These are phyloP conservation scores for Chironomus striatipennis DNA, from an alignment of 1,140 invertebrate species.

Conservation along the genomic window DNA sequence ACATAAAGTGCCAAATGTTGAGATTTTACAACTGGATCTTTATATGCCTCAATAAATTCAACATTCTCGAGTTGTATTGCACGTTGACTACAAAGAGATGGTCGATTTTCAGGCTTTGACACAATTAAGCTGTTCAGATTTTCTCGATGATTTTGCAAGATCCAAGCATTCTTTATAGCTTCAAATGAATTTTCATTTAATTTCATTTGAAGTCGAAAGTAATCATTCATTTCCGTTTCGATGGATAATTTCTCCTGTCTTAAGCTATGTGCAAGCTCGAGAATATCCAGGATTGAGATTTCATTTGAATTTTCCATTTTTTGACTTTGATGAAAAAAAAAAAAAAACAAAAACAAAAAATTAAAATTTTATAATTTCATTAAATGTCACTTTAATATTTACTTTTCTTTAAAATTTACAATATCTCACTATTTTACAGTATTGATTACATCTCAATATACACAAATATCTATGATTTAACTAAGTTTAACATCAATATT, in stretches of 20 bases:
- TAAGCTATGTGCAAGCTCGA: constrained; percentile 38
- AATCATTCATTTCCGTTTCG: constrained; percentile 37
- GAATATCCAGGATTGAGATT: constrained; percentile 34
- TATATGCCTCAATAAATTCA: constrained; percentile 81
- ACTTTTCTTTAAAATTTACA: too few relatives aligned
- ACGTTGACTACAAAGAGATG: constrained; percentile 62
- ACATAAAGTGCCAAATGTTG: constrained; percentile 69
- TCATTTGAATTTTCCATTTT: constrained; percentile 16
- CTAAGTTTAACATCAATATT: too few relatives aligned
- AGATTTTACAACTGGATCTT: constrained; percentile 74
- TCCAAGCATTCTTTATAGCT: constrained; percentile 66
- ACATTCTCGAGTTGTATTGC: constrained; percentile 69
- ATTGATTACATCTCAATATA: too few relatives aligned
- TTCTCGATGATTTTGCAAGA: constrained; percentile 77
- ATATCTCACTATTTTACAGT: too few relatives aligned
- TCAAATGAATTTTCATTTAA: constrained; percentile 35
- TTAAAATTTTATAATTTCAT: background rate
- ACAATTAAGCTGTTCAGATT: constrained; percentile 75
- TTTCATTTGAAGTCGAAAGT: constrained; percentile 33
- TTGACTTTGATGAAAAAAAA: background rate
- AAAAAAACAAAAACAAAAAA: constrained; percentile 18
- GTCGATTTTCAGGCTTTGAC: constrained; percentile 61
- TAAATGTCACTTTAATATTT: too few relatives aligned
- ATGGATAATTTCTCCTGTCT: constrained; percentile 40
- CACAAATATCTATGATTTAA: too few relatives aligned